Percentiles rank a stretch among this genome's conserved stretches.
These are phyloP conservation scores for Alcedo atthis DNA, from an alignment of 2,797 vertebrate genomes.

Conservation along the genomic window DNA sequence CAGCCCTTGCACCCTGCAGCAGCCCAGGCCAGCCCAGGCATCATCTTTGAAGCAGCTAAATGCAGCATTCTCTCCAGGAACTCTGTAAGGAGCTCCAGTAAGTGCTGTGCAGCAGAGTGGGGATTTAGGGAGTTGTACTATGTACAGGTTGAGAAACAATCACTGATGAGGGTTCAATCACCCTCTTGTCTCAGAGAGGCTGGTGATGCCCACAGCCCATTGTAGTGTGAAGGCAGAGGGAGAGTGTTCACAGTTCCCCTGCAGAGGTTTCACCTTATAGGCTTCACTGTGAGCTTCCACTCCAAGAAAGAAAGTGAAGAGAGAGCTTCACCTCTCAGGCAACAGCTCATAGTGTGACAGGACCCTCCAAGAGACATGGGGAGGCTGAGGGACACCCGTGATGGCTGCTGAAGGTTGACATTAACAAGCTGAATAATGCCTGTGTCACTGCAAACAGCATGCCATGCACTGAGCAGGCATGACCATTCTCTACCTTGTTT, in stretches of 20 bases:
- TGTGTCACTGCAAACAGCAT: background rate
- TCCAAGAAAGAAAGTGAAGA: background rate
- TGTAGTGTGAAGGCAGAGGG: rapidly evolving
- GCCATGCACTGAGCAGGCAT: background rate
- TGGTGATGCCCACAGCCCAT: background rate
- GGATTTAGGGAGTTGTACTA: background rate
- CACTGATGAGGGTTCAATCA: background rate
- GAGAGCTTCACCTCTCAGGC: background rate
- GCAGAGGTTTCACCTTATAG: background rate
- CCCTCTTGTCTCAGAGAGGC: background rate
- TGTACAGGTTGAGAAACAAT: background rate
- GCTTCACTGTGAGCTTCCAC: background rate
- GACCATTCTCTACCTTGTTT: background rate
- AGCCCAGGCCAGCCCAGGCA: background rate
- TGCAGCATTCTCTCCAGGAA: background rate
- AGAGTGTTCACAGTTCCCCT: background rate
- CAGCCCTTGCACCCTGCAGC: background rate
- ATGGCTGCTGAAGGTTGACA: background rate
- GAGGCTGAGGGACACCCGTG: rapidly evolving
- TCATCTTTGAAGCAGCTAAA: background rate
- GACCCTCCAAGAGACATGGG: background rate
- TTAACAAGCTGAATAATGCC: background rate
- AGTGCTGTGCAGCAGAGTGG: rapidly evolving
- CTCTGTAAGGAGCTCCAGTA: background rate
- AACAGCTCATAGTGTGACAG: background rate